These are phyloP conservation scores for Nineta flava DNA, from an alignment of 2,888 invertebrate species.

Conservation along the genomic window DNA sequence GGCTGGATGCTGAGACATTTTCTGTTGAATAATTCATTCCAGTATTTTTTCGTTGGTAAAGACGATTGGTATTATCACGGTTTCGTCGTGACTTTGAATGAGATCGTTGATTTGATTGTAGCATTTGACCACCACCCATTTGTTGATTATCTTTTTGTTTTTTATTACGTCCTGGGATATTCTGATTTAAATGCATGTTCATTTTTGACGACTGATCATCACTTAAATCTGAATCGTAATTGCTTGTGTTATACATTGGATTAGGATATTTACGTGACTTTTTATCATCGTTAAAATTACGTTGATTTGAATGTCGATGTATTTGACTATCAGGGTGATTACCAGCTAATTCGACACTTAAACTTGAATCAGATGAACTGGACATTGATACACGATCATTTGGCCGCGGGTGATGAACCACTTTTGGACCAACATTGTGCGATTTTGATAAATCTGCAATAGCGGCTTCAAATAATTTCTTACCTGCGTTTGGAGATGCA, in stretches of 20 bases:
- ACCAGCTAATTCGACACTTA: neutral
- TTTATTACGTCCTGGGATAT: neutral
- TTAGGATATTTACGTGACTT: neutral
- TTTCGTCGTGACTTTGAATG: neutral
- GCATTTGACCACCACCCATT: neutral
- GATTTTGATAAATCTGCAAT: constrained; percentile 4
- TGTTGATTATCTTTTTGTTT: neutral
- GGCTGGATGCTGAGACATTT: neutral
- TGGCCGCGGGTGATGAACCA: neutral
- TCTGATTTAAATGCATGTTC: neutral
- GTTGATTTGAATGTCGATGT: neutral
- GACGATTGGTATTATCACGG: neutral
- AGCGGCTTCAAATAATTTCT: constrained; percentile 2
- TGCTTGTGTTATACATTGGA: neutral
- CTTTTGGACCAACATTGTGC: neutral
- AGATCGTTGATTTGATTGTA: neutral
- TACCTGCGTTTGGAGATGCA: neutral
- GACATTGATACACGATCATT: neutral
- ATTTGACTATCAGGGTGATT: neutral
- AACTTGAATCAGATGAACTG: constrained; percentile 1
- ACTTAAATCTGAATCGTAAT: constrained; percentile 1
- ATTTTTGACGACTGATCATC: neutral
- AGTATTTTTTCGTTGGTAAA: neutral
- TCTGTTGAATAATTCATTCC: neutral
- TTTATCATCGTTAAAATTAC: neutral